These are phyloP conservation scores for Onychostoma macrolepis DNA, from an alignment of 2,113 vertebrate species.

Conservation along the genomic window DNA sequence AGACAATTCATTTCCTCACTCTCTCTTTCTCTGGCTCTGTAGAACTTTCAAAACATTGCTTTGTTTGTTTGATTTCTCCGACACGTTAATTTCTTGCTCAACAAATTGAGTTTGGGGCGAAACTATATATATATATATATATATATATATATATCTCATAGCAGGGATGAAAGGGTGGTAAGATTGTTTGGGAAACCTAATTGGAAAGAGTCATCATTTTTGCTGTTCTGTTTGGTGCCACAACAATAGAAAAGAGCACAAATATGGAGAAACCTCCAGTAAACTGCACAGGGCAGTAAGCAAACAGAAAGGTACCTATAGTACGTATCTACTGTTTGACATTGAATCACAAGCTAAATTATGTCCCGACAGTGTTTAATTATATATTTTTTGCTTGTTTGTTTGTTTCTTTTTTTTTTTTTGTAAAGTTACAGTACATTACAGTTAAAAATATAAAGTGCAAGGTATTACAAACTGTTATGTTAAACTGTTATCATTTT, in stretches of 20 bases:
- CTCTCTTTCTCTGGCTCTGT: constrained; percentile 1
- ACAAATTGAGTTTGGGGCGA: not conserved
- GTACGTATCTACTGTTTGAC: not conserved
- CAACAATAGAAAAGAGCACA: not conserved
- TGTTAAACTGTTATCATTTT: too few relatives aligned
- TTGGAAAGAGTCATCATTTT: not conserved
- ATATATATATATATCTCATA: too few relatives aligned
- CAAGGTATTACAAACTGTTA: not conserved
- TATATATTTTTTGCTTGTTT: too few relatives aligned
- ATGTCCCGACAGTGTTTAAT: not conserved
- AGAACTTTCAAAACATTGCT: constrained; percentile 2
- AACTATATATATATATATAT: not conserved
- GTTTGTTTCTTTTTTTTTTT: too few relatives aligned
- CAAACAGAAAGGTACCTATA: not conserved
- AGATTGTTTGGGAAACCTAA: not conserved
- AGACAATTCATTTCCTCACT: constrained; percentile 10
- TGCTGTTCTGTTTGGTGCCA: not conserved
- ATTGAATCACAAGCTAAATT: not conserved
- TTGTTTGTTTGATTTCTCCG: not conserved
- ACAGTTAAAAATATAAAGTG: not conserved
- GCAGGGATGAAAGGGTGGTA: not conserved
- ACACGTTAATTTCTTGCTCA: not conserved
- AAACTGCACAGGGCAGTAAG: not conserved
- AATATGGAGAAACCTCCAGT: not conserved
- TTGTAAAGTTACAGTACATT: not conserved